These are phyloP conservation scores for Sorex fumeus DNA, from an alignment of 2,113 vertebrate species.

Conservation along the genomic window DNA sequence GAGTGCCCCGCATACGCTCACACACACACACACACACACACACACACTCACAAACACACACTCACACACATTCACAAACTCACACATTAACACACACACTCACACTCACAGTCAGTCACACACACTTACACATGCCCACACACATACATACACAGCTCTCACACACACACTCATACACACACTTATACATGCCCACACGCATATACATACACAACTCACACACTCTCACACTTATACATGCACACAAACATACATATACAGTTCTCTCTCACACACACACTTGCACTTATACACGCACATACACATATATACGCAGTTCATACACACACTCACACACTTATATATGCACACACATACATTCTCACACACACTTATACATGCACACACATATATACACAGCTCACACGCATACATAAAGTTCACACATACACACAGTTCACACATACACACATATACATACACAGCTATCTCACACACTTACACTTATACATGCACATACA, in stretches of 20 bases:
- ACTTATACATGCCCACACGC: too few relatives aligned
- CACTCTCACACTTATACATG: not conserved
- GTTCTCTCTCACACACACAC: not conserved
- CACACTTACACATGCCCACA: too few relatives aligned
- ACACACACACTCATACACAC: too few relatives aligned
- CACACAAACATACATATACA: not conserved
- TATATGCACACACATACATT: too few relatives aligned
- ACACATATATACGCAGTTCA: too few relatives aligned
- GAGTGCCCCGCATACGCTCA: too few relatives aligned
- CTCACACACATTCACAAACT: not conserved
- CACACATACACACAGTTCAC: too few relatives aligned
- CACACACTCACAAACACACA: not conserved
- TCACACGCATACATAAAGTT: not conserved
- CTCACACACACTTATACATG: not conserved
- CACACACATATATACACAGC: not conserved
- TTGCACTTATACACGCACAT: not conserved
- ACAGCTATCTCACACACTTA: not conserved
- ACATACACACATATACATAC: too few relatives aligned
- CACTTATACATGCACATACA: not conserved
- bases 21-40: too few relatives aligned
- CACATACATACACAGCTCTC: too few relatives aligned
- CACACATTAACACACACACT: not conserved
- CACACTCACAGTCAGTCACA: too few relatives aligned
- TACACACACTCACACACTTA: not conserved
- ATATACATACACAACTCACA: too few relatives aligned